These are phyloP conservation scores for Lepidocyrtoides sp. DNA, from an alignment of 2,888 invertebrate species.

Conservation along the genomic window DNA sequence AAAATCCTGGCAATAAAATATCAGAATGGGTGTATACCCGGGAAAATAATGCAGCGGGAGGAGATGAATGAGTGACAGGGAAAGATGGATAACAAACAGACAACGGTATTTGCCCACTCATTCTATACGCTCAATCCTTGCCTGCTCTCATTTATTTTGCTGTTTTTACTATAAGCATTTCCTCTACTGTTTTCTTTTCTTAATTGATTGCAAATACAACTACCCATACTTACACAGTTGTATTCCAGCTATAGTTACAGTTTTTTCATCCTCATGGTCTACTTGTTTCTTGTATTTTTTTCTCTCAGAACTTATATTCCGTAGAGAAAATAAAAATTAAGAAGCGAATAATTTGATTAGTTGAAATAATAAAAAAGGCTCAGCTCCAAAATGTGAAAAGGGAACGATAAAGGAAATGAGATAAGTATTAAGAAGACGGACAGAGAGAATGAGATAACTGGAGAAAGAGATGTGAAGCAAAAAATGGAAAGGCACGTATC, in stretches of 20 bases:
- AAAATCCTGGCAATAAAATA: constrained; percentile 59
- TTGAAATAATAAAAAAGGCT: constrained; percentile 35
- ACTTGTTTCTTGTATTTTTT: not conserved
- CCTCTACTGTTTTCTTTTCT: too few relatives aligned
- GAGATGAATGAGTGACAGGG: not conserved
- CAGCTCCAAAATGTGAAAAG: constrained; percentile 16
- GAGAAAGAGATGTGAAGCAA: constrained; percentile 21
- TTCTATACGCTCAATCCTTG: not conserved
- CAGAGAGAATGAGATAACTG: not conserved
- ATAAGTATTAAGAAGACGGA: constrained; percentile 24
- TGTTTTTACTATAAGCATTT: too few relatives aligned
- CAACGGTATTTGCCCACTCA: not conserved
- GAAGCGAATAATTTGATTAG: constrained; percentile 59
- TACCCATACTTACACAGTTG: too few relatives aligned
- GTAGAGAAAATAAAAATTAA: constrained; percentile 32
- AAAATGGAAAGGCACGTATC: constrained; percentile 30
- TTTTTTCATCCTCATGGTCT: not conserved
- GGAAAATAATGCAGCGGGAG: not conserved
- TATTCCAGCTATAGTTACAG: not conserved
- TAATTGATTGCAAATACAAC: too few relatives aligned
- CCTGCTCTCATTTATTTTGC: too few relatives aligned
- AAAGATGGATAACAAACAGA: constrained; percentile 7
- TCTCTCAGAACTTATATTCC: not conserved
- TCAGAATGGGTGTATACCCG: constrained; percentile 21
- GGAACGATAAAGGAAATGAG: constrained; percentile 49